A percentile compares a stretch with the other conserved stretches of the same genome.
These are phyloP conservation scores for Aselliscus stoliczkanus DNA, from an alignment of 2,797 vertebrate genomes.

Conservation along the genomic window DNA sequence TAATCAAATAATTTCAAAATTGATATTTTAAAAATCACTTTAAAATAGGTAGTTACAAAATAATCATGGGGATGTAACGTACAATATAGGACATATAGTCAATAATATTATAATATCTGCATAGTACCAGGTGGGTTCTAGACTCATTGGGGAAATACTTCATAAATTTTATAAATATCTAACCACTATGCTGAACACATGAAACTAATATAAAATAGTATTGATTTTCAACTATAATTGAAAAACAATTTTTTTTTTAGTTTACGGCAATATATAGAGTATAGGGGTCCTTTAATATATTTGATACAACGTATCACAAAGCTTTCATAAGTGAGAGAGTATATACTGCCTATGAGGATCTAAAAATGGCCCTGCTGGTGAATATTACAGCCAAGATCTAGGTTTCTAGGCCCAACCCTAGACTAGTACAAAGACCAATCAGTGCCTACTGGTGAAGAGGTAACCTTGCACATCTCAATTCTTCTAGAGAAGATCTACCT, in stretches of 20 bases:
- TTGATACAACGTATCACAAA: background rate
- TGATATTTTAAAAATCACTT: background rate
- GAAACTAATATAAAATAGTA: no score
- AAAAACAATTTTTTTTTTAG: no score
- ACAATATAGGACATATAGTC: no score
- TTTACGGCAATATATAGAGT: background rate
- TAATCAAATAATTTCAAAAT: background rate
- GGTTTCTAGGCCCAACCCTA: background rate
- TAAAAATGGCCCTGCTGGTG: background rate
- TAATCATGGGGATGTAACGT: no score
- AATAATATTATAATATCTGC: no score
- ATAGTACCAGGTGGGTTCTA: no score
- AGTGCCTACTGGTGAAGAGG: background rate
- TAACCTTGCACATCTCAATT: background rate
- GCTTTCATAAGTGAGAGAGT: background rate
- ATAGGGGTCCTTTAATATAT: background rate
- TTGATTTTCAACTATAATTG: no score
- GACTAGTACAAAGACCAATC: background rate
- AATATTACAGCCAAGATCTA: background rate
- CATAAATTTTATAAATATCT: no score
- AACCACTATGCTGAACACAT: no score
- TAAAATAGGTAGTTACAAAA: background rate
- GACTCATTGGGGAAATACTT: no score
- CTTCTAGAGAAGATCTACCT: background rate
- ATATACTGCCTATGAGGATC: background rate